These are phyloP conservation scores for Oreochromis aureus DNA, from an alignment of 2,113 vertebrate genomes.

Conservation along the genomic window DNA sequence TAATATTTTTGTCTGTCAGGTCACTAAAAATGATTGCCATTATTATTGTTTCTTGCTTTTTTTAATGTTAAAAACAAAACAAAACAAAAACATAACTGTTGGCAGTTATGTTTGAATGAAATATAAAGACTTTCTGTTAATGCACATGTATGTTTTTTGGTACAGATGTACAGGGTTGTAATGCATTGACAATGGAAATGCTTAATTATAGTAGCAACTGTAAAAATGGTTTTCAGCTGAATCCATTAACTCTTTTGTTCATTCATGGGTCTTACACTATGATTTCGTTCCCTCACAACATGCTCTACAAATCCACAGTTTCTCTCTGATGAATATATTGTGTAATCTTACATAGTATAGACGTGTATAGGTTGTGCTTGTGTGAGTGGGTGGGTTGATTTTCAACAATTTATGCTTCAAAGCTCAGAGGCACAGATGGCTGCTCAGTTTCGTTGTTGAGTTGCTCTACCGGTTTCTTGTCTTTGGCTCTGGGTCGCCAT, in stretches of 20 bases:
- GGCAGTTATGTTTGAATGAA: not conserved
- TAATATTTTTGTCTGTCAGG: not conserved
- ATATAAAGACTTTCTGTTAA: not conserved
- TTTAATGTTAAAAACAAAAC: not conserved
- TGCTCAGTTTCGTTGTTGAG: slow-evolving; percentile 16
- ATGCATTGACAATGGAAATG: not conserved
- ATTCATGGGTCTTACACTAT: not conserved
- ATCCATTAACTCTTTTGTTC: not conserved
- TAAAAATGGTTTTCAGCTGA: not conserved
- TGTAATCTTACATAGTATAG: not conserved
- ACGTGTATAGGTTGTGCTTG: not conserved
- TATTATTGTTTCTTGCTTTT: not conserved
- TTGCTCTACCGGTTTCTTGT: slow-evolving; percentile 35
- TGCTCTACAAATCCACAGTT: not conserved
- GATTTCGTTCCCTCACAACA: not conserved
- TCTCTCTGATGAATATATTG: not conserved
- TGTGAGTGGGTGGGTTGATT: slow-evolving; percentile 8
- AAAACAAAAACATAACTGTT: not conserved
- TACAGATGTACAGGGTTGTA: not conserved
- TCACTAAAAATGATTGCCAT: not conserved
- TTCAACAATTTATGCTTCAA: not conserved
- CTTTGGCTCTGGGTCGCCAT: slow-evolving; percentile 56
- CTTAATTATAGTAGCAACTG: not conserved
- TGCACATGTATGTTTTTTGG: not conserved
- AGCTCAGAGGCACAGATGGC: slow-evolving; percentile 68